Evolutionary conservation across 1,140 invertebrate species (phyloP).

Genomic region (Limonius californicus): DNA sequence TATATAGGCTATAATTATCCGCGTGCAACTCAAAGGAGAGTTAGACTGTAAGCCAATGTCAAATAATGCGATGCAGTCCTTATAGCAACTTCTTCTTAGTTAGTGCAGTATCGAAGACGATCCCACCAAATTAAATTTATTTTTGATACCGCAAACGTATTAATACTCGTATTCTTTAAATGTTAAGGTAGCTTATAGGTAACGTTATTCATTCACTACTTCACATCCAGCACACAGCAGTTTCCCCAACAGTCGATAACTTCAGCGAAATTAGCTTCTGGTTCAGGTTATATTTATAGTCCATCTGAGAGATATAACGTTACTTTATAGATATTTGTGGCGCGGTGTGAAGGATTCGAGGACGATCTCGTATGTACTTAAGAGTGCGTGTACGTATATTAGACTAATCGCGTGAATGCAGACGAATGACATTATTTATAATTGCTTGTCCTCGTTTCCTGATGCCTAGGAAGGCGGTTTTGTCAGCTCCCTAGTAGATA

Average conservation of each 20-base stretch:
- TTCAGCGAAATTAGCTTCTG: slow-evolving; percentile 11
- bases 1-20: neutral
- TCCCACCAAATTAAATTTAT: neutral
- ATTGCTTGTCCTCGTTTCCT: slow-evolving; percentile 44
- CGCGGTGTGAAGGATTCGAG: slow-evolving; percentile 35
- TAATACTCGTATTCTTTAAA: slow-evolving; percentile 2
- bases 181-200: neutral
- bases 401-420: slow-evolving; percentile 26
- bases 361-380: slow-evolving; percentile 38
- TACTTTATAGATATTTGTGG: slow-evolving; percentile 6
- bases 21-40: neutral
- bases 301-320: slow-evolving; percentile 6
- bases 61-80: too few relatives aligned
- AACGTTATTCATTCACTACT: slow-evolving; percentile 3
- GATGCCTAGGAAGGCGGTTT: neutral
- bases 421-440: slow-evolving; percentile 37
- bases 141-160: neutral
- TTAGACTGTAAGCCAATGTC: neutral
- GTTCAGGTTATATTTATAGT: slow-evolving; percentile 12
- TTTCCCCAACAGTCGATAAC: neutral
- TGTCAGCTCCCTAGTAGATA: neutral
- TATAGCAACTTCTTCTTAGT: neutral
- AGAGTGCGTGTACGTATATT: slow-evolving; percentile 17
- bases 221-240: neutral
- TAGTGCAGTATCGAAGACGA: neutral